Evolutionary conservation across 2,113 vertebrate species (phyloP), one percentile per base, ranked within the genome.

Genomic region (Poecile atricapillus): DNA sequence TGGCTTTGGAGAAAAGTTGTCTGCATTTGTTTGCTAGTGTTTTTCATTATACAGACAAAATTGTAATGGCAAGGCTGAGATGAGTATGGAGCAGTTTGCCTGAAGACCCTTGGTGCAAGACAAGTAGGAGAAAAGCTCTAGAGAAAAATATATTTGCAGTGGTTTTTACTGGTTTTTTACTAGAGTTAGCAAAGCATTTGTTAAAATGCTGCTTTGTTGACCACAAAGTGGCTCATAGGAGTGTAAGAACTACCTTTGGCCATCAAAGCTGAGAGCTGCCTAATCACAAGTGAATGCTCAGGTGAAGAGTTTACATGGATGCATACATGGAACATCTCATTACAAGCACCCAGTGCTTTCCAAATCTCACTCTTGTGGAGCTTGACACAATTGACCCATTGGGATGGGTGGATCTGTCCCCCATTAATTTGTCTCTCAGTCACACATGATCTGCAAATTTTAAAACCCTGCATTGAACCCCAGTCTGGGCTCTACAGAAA

Each of bases 71-170:
- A 0, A 83, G 65, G 59, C 46, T 90, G 52, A 82, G 65, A 44
- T 44, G 41, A 65, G 37, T 11, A 33, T 12, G 33, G 15, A 93
- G 14, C 2, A 0, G 39, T 68, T 70, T 80, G n/a, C 84, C 79
- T 76, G 52, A 88, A 83, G 41, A 89, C 62, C 25, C 28, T 67
- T 58, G 12, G 3, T 77, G 41, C 18, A 65, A 77, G 82, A 31
- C 50, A 91, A 70, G 87, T 89, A 89, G 41, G 37, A 88, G 53
- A 22, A 94, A 81, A 74, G 20, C 85, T 69, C 20, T 53, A 50
- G 55, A 88, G 46, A 27, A 85, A 62, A 62, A 88, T 28, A 46
- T 60, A 27, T 76, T 67, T 68, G 56, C 60, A 43, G 21, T 68
- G 24, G 11, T 76, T 91, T 91, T 80, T 64, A 31, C 27, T 28